Conservation (phyloP, 2,888 invertebrate genomes). For the Drosophila paracracens region DNA sequence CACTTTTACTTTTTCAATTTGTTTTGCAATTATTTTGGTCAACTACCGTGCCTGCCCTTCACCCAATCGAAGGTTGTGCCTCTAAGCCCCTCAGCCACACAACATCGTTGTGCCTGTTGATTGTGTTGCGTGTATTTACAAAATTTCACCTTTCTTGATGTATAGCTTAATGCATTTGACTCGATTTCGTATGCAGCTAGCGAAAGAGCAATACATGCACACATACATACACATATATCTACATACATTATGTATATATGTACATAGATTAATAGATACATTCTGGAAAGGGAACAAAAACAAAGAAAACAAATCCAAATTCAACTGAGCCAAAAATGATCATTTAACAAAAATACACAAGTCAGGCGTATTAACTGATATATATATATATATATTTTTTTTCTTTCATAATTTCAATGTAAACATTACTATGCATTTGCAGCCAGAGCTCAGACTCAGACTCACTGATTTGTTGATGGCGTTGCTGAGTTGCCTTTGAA, state of each 20-base stretch:
- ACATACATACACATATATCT: neutral
- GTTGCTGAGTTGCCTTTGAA: constrained; percentile 30
- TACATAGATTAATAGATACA: neutral
- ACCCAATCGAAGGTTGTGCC: constrained; percentile 48
- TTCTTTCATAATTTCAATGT: neutral
- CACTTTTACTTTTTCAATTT: constrained; percentile 66
- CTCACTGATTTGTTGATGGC: constrained; percentile 8
- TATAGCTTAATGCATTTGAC: constrained; percentile 30
- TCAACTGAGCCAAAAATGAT: neutral
- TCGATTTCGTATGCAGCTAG: constrained; percentile 31
- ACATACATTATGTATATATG: neutral
- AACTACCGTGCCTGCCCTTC: constrained; percentile 47
- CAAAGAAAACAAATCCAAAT: neutral
- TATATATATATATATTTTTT: neutral
- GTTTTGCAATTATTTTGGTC: constrained; percentile 57
- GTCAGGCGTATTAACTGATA: neutral
- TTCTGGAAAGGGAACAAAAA: neutral
- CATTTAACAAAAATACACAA: neutral
- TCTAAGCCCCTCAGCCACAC: neutral
- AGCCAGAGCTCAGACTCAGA: constrained; percentile 1
- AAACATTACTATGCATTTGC: constrained; percentile 2
- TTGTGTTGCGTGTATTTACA: constrained; percentile 15
- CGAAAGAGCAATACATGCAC: constrained; percentile 1
- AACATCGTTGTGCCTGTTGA: constrained; percentile 6
- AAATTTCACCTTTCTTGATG: constrained; percentile 41